These are phyloP conservation scores for Xylocampa areola DNA, from an alignment of 2,888 invertebrate genomes.

Conservation along the genomic window DNA sequence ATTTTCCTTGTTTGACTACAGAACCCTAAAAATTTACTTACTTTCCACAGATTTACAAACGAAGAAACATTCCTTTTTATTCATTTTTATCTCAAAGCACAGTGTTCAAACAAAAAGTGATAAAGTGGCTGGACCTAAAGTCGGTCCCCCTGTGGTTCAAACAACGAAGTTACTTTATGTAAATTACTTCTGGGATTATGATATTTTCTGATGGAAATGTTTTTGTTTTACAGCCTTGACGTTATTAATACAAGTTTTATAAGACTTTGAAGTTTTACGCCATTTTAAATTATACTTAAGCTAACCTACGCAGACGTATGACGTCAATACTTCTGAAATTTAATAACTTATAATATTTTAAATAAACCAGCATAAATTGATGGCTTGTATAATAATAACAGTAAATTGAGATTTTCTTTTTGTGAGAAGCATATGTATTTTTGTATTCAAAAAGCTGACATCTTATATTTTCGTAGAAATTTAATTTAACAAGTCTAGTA, in stretches of 20 bases:
- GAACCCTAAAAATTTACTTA: too few relatives aligned
- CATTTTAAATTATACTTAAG: not conserved
- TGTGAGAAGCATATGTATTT: too few relatives aligned
- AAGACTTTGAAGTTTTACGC: slow-evolving; percentile 22
- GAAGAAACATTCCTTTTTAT: slow-evolving; percentile 33
- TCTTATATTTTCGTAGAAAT: too few relatives aligned
- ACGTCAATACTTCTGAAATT: slow-evolving; percentile 19
- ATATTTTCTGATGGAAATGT: slow-evolving; percentile 64
- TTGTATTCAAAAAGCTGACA: too few relatives aligned
- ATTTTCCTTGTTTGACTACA: too few relatives aligned
- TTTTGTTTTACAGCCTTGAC: slow-evolving; percentile 55
- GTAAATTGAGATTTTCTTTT: too few relatives aligned
- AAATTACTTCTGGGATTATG: slow-evolving; percentile 66
- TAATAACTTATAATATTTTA: too few relatives aligned
- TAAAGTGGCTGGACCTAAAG: slow-evolving; percentile 59
- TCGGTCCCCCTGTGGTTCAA: slow-evolving; percentile 49
- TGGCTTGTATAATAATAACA: too few relatives aligned
- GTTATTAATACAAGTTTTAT: slow-evolving; percentile 42
- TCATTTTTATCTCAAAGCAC: slow-evolving; percentile 43
- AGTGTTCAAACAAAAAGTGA: slow-evolving; percentile 54
- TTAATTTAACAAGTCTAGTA: too few relatives aligned
- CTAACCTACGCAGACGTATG: slow-evolving; percentile 4
- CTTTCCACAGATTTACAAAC: slow-evolving; percentile 33
- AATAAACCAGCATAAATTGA: too few relatives aligned
- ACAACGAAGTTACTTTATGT: slow-evolving; percentile 61